phyloP scores from a whole-genome alignment of 2,797 vertebrate species.

The Parambassis ranga region DNA sequence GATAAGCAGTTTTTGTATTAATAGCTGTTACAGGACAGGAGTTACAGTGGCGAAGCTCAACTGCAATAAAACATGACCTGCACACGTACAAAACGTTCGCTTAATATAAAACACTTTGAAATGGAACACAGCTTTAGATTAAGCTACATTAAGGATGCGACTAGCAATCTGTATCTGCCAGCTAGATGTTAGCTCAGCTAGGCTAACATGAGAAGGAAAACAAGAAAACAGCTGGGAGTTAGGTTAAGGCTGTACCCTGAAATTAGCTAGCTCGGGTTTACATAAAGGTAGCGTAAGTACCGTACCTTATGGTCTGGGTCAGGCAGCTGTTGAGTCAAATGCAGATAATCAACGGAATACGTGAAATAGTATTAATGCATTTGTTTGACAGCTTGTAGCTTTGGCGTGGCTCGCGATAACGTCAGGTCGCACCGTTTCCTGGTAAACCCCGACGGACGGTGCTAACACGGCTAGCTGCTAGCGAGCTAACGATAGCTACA shows the following conservation, averaged over 20 bases:
- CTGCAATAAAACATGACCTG: not conserved
- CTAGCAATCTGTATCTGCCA: not conserved
- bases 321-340: not conserved
- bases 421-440: slow-evolving; percentile 50
- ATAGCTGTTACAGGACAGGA: not conserved
- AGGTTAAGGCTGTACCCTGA: not conserved
- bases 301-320: slow-evolving; percentile 29
- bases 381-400: slow-evolving; percentile 19
- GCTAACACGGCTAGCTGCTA: slow-evolving; percentile 50
- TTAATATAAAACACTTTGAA: too few relatives aligned
- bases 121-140: too few relatives aligned
- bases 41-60: not conserved
- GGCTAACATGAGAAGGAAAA: slow-evolving; percentile 18
- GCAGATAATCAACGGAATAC: not conserved
- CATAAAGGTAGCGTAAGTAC: not conserved
- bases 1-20: slow-evolving; percentile 31
- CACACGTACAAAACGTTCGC: not conserved
- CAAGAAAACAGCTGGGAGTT: slow-evolving; percentile 31
- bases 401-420: not conserved
- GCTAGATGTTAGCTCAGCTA: slow-evolving; percentile 11
- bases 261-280: not conserved
- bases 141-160: too few relatives aligned
- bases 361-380: not conserved
- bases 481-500: slow-evolving; percentile 39
- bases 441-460: slow-evolving; percentile 7